Conservation (phyloP, 2,113 vertebrate species). For the Chaetodon auriga region DNA sequence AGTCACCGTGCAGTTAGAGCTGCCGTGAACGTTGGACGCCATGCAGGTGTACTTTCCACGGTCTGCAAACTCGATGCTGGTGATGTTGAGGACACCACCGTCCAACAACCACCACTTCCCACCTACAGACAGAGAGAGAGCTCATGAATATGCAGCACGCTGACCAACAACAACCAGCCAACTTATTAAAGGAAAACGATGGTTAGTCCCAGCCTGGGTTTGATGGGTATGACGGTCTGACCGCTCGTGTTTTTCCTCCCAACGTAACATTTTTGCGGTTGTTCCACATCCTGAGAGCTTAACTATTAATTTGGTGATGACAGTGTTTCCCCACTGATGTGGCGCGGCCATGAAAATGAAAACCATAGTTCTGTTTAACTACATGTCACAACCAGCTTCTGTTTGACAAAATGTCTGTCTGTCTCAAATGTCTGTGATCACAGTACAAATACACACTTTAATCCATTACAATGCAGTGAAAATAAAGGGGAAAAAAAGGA, state of each 20-base stretch:
- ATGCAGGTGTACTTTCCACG: conserved; percentile 96
- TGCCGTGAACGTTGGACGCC: conserved; percentile 89
- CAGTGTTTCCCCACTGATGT: too few species aligned
- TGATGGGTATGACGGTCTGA: too few species aligned
- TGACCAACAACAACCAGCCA: too few species aligned
- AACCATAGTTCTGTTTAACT: too few species aligned
- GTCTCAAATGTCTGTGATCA: background rate
- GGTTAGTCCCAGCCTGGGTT: background rate
- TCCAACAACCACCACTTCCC: conserved; percentile 93
- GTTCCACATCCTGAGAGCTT: too few species aligned
- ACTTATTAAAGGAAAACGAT: background rate
- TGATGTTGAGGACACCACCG: conserved; percentile 92
- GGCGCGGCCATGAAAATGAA: too few species aligned
- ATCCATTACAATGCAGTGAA: background rate
- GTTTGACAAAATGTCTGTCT: background rate
- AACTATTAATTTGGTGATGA: too few species aligned
- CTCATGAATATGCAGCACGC: background rate
- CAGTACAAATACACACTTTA: background rate
- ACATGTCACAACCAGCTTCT: background rate
- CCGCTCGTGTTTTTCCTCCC: too few species aligned
- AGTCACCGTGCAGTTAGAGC: conserved; percentile 93
- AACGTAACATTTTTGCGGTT: too few species aligned
- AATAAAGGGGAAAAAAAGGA: background rate
- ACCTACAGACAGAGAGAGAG: conserved; percentile 59
- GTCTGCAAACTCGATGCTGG: conserved; percentile 92